Conservation (phyloP, 1,140 invertebrate genomes). For the Littorina saxatilis region DNA sequence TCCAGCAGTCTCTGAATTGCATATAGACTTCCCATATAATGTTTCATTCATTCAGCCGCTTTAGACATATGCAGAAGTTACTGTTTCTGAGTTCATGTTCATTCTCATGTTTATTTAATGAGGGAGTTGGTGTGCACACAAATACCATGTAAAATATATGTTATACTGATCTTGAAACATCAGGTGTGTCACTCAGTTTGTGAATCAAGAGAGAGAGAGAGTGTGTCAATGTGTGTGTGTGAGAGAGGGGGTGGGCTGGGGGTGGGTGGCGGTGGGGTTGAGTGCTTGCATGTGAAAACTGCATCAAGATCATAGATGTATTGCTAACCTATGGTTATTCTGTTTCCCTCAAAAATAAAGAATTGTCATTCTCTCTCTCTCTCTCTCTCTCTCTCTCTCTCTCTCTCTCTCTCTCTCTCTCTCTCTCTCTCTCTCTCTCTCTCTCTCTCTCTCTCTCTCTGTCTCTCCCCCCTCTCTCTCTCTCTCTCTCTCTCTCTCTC, state of each 20-base stretch:
- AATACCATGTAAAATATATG: no score
- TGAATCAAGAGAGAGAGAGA: neutral
- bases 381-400: neutral
- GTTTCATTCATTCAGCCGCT: no score
- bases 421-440: slow-evolving; percentile 11
- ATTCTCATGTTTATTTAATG: no score
- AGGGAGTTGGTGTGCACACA: no score
- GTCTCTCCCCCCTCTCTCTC: slow-evolving; percentile 5
- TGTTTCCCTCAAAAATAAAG: neutral
- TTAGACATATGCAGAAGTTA: no score
- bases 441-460: slow-evolving; percentile 2
- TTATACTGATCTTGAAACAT: neutral
- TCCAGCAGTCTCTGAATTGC: no score
- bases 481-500: slow-evolving; percentile 5
- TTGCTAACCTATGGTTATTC: neutral
- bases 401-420: slow-evolving; percentile 8
- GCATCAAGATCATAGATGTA: no score
- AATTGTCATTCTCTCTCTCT: slow-evolving; percentile 1
- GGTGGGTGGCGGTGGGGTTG: no score
- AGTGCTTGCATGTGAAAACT: no score
- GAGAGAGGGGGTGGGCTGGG: neutral
- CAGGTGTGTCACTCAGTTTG: neutral
- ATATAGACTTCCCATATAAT: no score
- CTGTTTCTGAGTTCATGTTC: no score
- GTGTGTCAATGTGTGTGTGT: no score